Percentiles rank a stretch among this genome's conserved stretches.
Evolutionary conservation across 1,140 invertebrate genomes (phyloP).

Genomic region (Uloborus diversus): DNA sequence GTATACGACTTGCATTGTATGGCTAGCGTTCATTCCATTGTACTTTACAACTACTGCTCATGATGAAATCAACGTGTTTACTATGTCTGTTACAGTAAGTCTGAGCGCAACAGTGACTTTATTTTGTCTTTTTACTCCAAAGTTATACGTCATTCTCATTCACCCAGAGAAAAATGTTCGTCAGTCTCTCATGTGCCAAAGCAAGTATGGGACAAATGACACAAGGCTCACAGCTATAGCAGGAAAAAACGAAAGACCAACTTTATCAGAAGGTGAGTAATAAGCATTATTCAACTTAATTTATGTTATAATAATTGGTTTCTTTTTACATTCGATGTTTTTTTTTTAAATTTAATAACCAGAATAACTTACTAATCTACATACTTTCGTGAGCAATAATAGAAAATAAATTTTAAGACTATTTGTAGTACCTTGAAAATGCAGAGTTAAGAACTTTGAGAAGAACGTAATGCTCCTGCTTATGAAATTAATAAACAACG

Average conservation of each 20-base stretch:
- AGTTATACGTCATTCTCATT: constrained; percentile 92
- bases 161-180: constrained; percentile 91
- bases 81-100: constrained; percentile 91
- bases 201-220: neutral
- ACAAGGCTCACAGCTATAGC: neutral
- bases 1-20: constrained; percentile 94
- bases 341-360: neutral
- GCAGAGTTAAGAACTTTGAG: too few relatives aligned
- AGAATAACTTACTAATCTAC: neutral
- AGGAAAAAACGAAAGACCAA: neutral
- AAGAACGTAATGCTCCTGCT: too few relatives aligned
- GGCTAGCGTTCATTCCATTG: constrained; percentile 88
- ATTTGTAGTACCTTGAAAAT: too few relatives aligned
- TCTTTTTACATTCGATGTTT: neutral
- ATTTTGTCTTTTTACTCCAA: constrained; percentile 88
- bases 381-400: neutral
- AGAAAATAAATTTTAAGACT: too few relatives aligned
- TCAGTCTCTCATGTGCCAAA: constrained; percentile 82
- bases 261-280: neutral
- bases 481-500: too few relatives aligned
- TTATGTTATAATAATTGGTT: neutral
- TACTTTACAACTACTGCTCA: constrained; percentile 85
- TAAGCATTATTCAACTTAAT: neutral
- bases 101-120: constrained; percentile 89
- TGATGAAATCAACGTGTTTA: constrained; percentile 84